Evolutionary conservation across 2,888 invertebrate genomes (phyloP), one percentile per base, ranked within the genome.

Genomic region (Kryphioiulus occultus): DNA sequence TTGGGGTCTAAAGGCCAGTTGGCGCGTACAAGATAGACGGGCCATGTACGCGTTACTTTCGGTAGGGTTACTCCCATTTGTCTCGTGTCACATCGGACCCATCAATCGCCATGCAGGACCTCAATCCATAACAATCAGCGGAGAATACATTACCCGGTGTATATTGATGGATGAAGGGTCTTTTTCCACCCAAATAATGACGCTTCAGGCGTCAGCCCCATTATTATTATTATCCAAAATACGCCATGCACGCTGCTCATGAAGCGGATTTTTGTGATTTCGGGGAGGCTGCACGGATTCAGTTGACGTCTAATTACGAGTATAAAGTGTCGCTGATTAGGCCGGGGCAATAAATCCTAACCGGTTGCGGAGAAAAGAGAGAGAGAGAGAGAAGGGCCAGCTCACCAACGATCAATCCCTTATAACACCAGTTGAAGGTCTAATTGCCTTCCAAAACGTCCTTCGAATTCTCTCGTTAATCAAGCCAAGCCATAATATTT

Each of bases 141-240:
- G 2, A 68, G 68, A 68, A 68, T 68, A 68, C 26, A 68, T 68
- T 68, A 68, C 22, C 22, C 22, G 68, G 22, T 5, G n/a, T n/a
- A 12, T 68, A 68, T 68, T 26, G 68, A 68, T 68, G 68, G 68
- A 68, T 68, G 26, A 68, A 26, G 68, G 68, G 68, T 68, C 68
- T 68, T 68, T 68, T 68, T 68, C 68, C 68, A 68, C 68, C 68
- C 68, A 68, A 68, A 68, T 68, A 68, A 68, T 68, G 68, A 68
- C 68, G 68, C 68, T 68, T 68, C 68, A 26, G 26, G 19, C 68
- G 26, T 22, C 68, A n/a, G n/a, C n/a, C n/a, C 68, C 68, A 68
- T 68, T 68, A 68, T 68, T 68, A 68, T 68, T 68, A 68, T 68
- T 26, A 68, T 68, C 68, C 53, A n/a, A 59, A 59, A 59, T 59